Percentiles rank a stretch among this genome's conserved stretches.
These are phyloP conservation scores for Oryzias curvinotus DNA, from an alignment of 2,113 vertebrate species.

Conservation along the genomic window DNA sequence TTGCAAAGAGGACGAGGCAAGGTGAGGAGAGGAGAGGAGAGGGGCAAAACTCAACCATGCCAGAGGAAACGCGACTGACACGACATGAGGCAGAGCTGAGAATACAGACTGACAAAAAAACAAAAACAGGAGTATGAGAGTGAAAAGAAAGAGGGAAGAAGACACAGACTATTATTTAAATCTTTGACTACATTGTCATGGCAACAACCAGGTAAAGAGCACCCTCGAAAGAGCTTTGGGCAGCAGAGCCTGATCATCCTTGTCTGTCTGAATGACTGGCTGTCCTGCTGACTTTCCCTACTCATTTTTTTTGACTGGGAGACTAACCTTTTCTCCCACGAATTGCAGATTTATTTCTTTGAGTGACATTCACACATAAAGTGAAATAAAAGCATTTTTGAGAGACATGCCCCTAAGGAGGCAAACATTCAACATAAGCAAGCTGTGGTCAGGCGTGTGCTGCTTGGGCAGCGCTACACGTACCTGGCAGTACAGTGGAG, in stretches of 20 bases:
- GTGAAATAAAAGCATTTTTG: conserved; percentile 25
- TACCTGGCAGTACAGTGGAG: too few relatives aligned
- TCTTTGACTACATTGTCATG: conserved; percentile 61
- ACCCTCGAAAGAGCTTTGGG: conserved; percentile 51
- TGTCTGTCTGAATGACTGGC: conserved; percentile 47
- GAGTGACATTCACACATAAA: conserved; percentile 47
- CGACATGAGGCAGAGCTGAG: conserved; percentile 34
- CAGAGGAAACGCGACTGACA: conserved; percentile 56
- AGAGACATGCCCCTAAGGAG: conserved; percentile 36
- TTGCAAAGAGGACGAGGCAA: conserved; percentile 59
- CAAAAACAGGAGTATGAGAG: conserved; percentile 47
- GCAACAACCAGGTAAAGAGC: conserved; percentile 70
- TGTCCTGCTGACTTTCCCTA: conserved; percentile 33
- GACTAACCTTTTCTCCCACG: conserved; percentile 58
- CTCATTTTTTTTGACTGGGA: conserved; percentile 55
- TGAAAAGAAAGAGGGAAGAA: conserved; percentile 51
- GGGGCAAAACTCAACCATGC: conserved; percentile 31
- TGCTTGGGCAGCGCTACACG: too few relatives aligned
- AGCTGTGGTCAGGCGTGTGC: conserved; percentile 67
- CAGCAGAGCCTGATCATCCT: conserved; percentile 29
- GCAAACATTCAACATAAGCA: conserved; percentile 61
- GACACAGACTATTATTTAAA: conserved; percentile 62
- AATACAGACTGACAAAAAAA: conserved; percentile 34
- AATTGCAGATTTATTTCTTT: conserved; percentile 53
- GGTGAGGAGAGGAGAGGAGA: conserved; percentile 45